Percentiles rank a stretch among this genome's conserved stretches.
Conservation (phyloP, 2,797 vertebrate genomes). For the Hyperoplus lanceolatus region DNA sequence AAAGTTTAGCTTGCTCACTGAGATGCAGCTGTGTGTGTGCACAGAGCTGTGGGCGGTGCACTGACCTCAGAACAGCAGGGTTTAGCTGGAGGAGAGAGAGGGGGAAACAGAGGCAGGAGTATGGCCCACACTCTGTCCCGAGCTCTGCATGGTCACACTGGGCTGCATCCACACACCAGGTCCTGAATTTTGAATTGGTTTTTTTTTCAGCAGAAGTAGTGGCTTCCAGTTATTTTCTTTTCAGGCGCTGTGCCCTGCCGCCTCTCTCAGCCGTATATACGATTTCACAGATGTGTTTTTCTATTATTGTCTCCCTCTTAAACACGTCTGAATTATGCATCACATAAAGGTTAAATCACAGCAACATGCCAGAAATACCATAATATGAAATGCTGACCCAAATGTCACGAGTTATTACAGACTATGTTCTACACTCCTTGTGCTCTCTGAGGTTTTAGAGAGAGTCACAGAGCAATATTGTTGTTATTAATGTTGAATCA, state of each 20-base stretch:
- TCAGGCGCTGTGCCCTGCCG: not conserved
- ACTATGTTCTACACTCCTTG: not conserved
- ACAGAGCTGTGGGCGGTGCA: conserved; percentile 55
- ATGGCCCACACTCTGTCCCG: conserved; percentile 7
- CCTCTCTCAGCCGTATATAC: not conserved
- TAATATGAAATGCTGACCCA: conserved; percentile 11
- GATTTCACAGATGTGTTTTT: not conserved
- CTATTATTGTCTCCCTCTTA: not conserved
- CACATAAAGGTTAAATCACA: conserved; percentile 16
- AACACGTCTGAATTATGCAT: conserved; percentile 28
- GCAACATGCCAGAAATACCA: conserved; percentile 6
- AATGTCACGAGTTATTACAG: conserved; percentile 23
- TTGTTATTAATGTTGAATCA: not conserved
- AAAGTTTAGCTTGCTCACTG: conserved; percentile 68
- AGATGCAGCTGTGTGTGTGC: conserved; percentile 66
- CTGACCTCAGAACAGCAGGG: conserved; percentile 51
- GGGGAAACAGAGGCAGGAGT: conserved; percentile 26
- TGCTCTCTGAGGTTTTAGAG: not conserved
- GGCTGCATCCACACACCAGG: conserved; percentile 24
- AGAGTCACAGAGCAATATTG: not conserved
- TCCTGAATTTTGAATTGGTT: conserved; percentile 32
- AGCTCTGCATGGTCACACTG: conserved; percentile 29
- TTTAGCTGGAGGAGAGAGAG: conserved; percentile 34
- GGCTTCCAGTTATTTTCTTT: conserved; percentile 21
- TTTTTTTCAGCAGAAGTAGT: not conserved